Base-by-base conservation (phyloP, 2,888 invertebrate species). In the Archips crataeganus region DNA sequence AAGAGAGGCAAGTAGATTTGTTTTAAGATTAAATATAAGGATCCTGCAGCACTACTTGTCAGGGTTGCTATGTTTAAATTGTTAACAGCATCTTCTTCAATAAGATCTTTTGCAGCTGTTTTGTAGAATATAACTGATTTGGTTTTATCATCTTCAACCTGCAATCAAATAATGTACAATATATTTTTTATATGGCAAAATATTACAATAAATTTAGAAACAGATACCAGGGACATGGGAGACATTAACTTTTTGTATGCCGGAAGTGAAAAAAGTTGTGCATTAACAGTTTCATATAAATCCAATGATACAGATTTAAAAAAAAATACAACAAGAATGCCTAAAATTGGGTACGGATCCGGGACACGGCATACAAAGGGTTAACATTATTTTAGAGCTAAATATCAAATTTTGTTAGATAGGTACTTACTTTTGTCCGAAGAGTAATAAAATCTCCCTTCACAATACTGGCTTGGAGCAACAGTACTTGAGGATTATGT, bases 91-190 rank as follows among this genome's bases (percentile, higher is more conserved):
- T 91, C 87, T 36, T 86, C 84, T 68, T 80, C 75, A 42, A 82
- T 83, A 45, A 93, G 78, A 59, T 85, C 85, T 76, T 85, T 79
- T 3, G 88, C 80, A 67, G 82, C 78, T 54, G 84, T 88, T 81
- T 95, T 95, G 77, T 92, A 94, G 78, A 94, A 94, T 78, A 94
- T 82, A 61, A 95, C 84, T n/a, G 89, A 90, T 77, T 89, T 91
- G 1, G 82, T 82, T 75, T 82, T 83, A 63, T 82, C 79, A 74
- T 81, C 80, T 77, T 89, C 85, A 68, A 92, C 85, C 92, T 93
- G 82, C 77, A 89, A 87, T 59, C 62, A 61, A 11, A 72, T n/a
- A 54, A 54, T 15, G 13, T 54, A 23, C 6, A 23, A 8, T 23
- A 54, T 23, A 13, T 13, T 3, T n/a, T n/a, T 54, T 5, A 54